These are phyloP conservation scores for Drosophila prolongata DNA, from an alignment of 2,888 invertebrate species.

Conservation along the genomic window DNA sequence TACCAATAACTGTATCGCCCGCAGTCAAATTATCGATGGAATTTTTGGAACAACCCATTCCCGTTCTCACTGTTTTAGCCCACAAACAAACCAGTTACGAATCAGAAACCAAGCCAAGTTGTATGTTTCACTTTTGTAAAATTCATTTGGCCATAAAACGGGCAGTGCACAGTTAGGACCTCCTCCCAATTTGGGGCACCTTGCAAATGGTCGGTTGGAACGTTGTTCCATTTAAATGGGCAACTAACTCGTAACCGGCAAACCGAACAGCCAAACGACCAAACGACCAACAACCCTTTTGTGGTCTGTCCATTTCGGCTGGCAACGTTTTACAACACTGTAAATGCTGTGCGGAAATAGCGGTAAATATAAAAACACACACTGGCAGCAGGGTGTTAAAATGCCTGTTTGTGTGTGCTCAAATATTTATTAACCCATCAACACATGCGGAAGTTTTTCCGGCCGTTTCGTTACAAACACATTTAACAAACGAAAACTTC, in stretches of 20 bases:
- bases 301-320: slow-evolving; percentile 65
- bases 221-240: slow-evolving; percentile 70
- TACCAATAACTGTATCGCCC: background rate
- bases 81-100: slow-evolving; percentile 37
- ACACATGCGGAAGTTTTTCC: slow-evolving; percentile 78
- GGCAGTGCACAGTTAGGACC: slow-evolving; percentile 37
- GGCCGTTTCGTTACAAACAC: slow-evolving; percentile 71
- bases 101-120: slow-evolving; percentile 75
- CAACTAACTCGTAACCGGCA: slow-evolving; percentile 68
- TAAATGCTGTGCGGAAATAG: slow-evolving; percentile 74
- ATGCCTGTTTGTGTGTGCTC: slow-evolving; percentile 62
- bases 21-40: background rate
- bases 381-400: slow-evolving; percentile 34
- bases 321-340: slow-evolving; percentile 76
- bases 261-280: slow-evolving; percentile 35
- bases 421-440: slow-evolving; percentile 84
- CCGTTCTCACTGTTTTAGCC: background rate
- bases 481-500: slow-evolving; percentile 31
- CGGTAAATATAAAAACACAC: slow-evolving; percentile 76
- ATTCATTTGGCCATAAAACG: slow-evolving; percentile 77
- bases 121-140: slow-evolving; percentile 63
- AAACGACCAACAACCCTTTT: slow-evolving; percentile 73
- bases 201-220: slow-evolving; percentile 19
- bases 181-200: slow-evolving; percentile 14
- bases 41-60: background rate